phyloP scores from a whole-genome alignment of 2,113 vertebrate species.

The Dendropsophus ebraccatus region DNA sequence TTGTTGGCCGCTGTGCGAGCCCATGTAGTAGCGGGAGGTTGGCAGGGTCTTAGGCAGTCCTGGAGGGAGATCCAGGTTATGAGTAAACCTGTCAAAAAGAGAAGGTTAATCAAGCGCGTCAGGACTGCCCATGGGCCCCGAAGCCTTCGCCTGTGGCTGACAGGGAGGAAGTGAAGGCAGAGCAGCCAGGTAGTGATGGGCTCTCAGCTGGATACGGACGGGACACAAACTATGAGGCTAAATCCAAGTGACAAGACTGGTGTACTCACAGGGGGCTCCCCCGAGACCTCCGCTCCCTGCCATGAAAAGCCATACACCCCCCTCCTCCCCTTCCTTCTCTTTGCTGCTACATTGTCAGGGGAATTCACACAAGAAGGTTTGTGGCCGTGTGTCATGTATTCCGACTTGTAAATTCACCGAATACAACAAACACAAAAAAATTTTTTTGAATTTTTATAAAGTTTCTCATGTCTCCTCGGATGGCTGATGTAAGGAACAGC shows the following conservation, averaged over 20 bases:
- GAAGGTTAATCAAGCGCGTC: slow-evolving; percentile 49
- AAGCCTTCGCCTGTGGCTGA: slow-evolving; percentile 26
- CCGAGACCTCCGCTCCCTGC: neutral
- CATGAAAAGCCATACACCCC: neutral
- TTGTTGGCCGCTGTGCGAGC: neutral
- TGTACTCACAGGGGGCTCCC: neutral
- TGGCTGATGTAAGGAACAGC: too few species aligned
- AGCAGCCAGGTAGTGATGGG: neutral
- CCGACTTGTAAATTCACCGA: neutral
- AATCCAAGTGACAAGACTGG: slow-evolving; percentile 22
- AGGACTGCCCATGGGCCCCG: slow-evolving; percentile 17
- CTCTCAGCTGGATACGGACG: slow-evolving; percentile 12
- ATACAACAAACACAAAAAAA: neutral
- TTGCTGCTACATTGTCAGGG: neutral
- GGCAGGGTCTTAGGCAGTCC: slow-evolving; percentile 25
- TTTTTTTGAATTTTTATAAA: too few species aligned
- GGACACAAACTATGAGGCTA: slow-evolving; percentile 25
- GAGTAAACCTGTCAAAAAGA: slow-evolving; percentile 35
- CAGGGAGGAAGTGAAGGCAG: slow-evolving; percentile 32
- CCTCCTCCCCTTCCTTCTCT: neutral
- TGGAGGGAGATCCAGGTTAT: slow-evolving; percentile 28
- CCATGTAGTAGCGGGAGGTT: slow-evolving; percentile 15
- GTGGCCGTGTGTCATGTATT: neutral
- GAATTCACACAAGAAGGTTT: neutral
- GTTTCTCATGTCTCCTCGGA: too few species aligned